phyloP scores from a whole-genome alignment of 2,797 vertebrate species.

The Momotus momota region DNA sequence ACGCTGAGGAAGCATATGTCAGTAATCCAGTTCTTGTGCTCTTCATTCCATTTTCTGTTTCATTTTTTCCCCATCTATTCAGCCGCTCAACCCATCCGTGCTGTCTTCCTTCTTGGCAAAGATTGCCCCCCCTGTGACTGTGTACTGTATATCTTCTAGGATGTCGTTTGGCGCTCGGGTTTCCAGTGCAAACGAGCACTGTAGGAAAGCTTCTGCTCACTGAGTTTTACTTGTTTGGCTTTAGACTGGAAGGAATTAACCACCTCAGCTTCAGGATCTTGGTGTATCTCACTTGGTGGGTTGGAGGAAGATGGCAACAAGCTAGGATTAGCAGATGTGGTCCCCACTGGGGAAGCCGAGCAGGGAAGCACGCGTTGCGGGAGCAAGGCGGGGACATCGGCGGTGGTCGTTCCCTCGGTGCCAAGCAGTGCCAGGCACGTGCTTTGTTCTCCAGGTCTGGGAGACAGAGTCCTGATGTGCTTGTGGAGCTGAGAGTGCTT shows the following conservation, averaged over 20 bases:
- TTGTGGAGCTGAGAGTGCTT: accelerated
- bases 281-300: background rate
- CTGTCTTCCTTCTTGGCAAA: background rate
- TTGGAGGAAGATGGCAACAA: background rate
- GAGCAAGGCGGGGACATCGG: background rate
- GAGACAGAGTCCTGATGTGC: background rate
- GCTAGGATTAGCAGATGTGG: background rate
- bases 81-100: background rate
- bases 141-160: background rate
- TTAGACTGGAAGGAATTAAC: background rate
- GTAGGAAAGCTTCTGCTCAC: background rate
- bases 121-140: background rate
- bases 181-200: background rate
- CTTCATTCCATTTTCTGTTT: background rate
- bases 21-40: background rate
- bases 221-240: background rate
- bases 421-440: background rate
- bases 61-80: background rate
- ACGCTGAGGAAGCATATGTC: background rate
- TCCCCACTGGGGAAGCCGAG: background rate
- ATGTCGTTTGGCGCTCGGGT: background rate
- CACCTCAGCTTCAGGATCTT: background rate
- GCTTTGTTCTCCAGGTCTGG: background rate
- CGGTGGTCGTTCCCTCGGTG: accelerated
- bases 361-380: accelerated